Evolutionary conservation across 2,113 vertebrate species (phyloP).

Genomic region (Pituophis catenifer): DNA sequence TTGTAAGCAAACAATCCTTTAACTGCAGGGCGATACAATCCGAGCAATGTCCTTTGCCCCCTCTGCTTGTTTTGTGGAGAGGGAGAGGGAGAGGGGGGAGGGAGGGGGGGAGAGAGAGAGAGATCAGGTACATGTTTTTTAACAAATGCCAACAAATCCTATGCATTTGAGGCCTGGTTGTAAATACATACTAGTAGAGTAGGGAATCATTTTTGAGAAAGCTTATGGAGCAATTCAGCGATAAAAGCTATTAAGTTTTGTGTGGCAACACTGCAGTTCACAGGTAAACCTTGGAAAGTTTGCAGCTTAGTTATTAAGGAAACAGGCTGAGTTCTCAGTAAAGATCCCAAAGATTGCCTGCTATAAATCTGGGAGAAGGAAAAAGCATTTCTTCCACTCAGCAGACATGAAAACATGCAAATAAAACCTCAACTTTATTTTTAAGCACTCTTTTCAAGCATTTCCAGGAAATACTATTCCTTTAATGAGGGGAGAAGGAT

Average conservation of each 20-base stretch:
- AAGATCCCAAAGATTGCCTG: no score
- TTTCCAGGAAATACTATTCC: constrained; percentile 23
- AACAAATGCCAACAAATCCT: not conserved
- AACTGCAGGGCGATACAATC: not conserved
- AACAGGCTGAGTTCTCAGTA: not conserved
- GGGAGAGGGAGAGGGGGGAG: not conserved
- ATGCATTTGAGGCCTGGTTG: not conserved
- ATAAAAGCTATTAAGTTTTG: no score
- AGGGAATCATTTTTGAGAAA: not conserved
- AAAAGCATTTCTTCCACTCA: not conserved
- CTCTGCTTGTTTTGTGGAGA: not conserved
- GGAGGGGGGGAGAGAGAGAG: no score
- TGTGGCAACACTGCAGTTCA: not conserved
- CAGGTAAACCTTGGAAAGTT: not conserved
- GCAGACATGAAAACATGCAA: no score
- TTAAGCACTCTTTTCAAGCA: constrained; percentile 41
- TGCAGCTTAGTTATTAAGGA: not conserved
- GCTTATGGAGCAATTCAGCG: not conserved
- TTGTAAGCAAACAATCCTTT: not conserved
- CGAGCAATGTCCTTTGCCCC: not conserved
- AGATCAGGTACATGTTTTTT: not conserved
- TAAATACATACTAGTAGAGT: not conserved
- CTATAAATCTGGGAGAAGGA: not conserved
- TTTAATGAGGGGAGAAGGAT: constrained; percentile 45
- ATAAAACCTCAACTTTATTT: not conserved